phyloP scores from a whole-genome alignment of 2,113 vertebrate species.

The Apaloderma vittatum region DNA sequence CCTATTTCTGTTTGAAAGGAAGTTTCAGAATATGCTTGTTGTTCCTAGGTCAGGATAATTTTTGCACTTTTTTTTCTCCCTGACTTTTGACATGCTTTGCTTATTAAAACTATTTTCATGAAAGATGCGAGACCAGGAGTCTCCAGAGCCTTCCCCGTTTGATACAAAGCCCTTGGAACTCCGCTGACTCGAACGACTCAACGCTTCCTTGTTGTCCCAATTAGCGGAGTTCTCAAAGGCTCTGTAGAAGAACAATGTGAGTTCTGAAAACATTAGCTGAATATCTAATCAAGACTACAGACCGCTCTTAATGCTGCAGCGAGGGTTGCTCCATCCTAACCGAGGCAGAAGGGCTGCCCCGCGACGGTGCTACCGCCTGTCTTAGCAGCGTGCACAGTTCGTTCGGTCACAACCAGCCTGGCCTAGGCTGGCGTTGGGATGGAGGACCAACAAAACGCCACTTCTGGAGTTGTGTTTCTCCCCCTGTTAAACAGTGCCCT shows the following conservation, averaged over 20 bases:
- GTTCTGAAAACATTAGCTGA: not conserved
- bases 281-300: not conserved
- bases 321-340: not conserved
- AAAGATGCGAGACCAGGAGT: not conserved
- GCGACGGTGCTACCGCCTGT: rapidly evolving
- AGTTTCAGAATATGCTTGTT: not conserved
- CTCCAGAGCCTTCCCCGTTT: not conserved
- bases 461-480: not conserved
- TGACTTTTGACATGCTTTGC: not conserved
- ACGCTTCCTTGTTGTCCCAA: not conserved
- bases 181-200: rapidly evolving
- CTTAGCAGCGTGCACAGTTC: not conserved
- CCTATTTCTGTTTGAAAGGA: not conserved
- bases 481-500: not conserved
- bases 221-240: not conserved
- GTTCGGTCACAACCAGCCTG: not conserved
- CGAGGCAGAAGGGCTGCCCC: not conserved
- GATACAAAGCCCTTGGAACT: not conserved
- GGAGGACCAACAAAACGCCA: not conserved
- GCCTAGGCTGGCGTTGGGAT: not conserved
- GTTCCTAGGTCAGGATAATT: not conserved
- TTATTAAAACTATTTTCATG: not conserved
- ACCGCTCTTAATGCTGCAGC: not conserved
- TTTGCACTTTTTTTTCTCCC: not conserved
- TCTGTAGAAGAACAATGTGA: not conserved